Percentiles rank a stretch among this genome's conserved stretches.
Conservation (phyloP, 2,888 invertebrate genomes). For the Drosophila anceps region DNA sequence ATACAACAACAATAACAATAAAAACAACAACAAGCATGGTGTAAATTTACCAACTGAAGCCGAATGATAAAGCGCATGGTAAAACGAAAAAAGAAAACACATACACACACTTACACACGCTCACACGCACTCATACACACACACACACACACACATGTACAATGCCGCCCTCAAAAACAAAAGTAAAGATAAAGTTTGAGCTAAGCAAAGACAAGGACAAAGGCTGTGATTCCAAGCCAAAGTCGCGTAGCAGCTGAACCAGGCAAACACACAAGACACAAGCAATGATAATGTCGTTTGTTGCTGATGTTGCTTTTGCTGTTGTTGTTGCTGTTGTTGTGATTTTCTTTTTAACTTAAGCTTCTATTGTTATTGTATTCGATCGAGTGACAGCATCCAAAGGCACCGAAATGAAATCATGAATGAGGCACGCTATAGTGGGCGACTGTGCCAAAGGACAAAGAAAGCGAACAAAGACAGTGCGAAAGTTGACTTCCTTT, state of each 20-base stretch:
- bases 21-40: constrained; percentile 40
- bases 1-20: constrained; percentile 41
- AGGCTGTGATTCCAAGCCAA: constrained; percentile 28
- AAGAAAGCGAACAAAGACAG: constrained; percentile 18
- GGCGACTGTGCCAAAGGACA: not conserved
- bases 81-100: constrained; percentile 16
- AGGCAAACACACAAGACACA: not conserved
- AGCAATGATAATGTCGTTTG: constrained; percentile 5
- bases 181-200: constrained; percentile 40
- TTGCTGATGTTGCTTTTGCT: constrained; percentile 2
- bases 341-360: constrained; percentile 11
- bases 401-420: constrained; percentile 38
- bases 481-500: constrained; percentile 11
- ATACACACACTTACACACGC: not conserved
- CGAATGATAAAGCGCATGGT: constrained; percentile 21
- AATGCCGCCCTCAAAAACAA: constrained; percentile 12
- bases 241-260: constrained; percentile 14
- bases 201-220: constrained; percentile 25
- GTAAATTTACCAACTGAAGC: constrained; percentile 47
- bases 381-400: constrained; percentile 25
- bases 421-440: constrained; percentile 20
- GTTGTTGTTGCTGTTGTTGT: constrained; percentile 7
- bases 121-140: no score
- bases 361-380: constrained; percentile 12
- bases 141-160: not conserved